phyloP scores from a whole-genome alignment of 2,888 invertebrate species.

The Idaea dimidiata region DNA sequence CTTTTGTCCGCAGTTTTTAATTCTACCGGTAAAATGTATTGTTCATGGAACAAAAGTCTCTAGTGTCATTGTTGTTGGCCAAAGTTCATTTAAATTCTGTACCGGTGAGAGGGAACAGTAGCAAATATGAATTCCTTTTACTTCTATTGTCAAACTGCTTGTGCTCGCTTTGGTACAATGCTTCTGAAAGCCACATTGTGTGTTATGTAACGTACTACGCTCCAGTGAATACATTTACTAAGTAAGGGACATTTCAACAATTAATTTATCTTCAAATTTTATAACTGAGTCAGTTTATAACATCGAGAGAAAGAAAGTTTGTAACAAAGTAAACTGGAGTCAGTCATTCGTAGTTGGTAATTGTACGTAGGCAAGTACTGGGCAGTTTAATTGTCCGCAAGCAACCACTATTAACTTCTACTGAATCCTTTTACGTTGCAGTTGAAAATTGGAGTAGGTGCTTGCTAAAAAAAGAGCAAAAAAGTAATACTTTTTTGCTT shows the following conservation, averaged over 20 bases:
- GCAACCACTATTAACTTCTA: not conserved
- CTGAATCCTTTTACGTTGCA: not conserved
- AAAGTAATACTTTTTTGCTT: not conserved
- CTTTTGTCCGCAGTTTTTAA: conserved; percentile 77
- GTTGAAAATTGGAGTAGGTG: not conserved
- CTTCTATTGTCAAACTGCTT: conserved; percentile 73
- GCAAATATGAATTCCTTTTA: conserved; percentile 78
- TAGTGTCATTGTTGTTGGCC: conserved; percentile 78
- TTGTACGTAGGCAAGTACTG: not conserved
- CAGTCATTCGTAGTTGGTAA: not conserved
- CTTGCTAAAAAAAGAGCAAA: not conserved
- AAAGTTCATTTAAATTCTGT: conserved; percentile 79
- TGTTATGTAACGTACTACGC: conserved; percentile 37
- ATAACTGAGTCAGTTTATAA: not conserved
- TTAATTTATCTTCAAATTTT: conserved; percentile 1
- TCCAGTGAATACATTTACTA: conserved; percentile 30
- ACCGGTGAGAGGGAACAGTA: conserved; percentile 75
- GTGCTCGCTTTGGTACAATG: conserved; percentile 66
- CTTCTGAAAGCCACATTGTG: conserved; percentile 63
- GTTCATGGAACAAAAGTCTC: conserved; percentile 76
- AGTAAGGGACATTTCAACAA: conserved; percentile 20
- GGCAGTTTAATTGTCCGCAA: not conserved
- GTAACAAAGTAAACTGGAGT: not conserved
- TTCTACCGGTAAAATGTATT: conserved; percentile 78
- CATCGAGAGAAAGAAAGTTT: not conserved